A percentile compares a stretch with the other conserved stretches of the same genome.
Evolutionary conservation across 2,888 invertebrate species (phyloP).

Genomic region (Dromius quadrimaculatus): DNA sequence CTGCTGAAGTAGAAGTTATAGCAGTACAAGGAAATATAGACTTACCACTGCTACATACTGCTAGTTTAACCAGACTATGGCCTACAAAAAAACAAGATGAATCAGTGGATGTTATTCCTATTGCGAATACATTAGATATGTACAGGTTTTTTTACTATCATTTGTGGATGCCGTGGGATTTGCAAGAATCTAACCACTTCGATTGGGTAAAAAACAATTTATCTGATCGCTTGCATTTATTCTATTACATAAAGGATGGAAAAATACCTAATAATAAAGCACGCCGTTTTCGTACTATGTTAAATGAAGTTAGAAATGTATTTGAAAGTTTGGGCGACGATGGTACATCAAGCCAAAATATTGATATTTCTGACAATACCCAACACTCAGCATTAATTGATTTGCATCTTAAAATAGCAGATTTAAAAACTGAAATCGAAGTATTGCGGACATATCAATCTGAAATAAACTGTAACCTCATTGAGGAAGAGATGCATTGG

Average conservation of each 20-base stretch:
- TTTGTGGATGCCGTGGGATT: constrained; percentile 80
- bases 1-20: constrained; percentile 72
- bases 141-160: constrained; percentile 76
- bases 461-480: constrained; percentile 57
- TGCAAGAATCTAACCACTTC: constrained; percentile 72
- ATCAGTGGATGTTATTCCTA: constrained; percentile 69
- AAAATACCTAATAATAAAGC: constrained; percentile 68
- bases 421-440: constrained; percentile 72
- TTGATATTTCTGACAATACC: constrained; percentile 57
- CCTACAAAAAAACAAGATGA: constrained; percentile 74
- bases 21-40: constrained; percentile 60
- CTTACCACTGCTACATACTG: constrained; percentile 65
- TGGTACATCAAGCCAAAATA: constrained; percentile 63
- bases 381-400: constrained; percentile 65
- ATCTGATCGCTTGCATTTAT: constrained; percentile 69
- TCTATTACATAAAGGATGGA: constrained; percentile 71
- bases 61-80: constrained; percentile 71
- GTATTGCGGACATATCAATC: constrained; percentile 63
- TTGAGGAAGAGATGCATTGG: constrained; percentile 56
- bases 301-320: constrained; percentile 70
- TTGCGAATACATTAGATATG: constrained; percentile 75
- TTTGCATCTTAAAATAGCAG: constrained; percentile 69
- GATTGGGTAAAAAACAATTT: constrained; percentile 72
- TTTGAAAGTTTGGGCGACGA: constrained; percentile 65
- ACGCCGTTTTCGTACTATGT: constrained; percentile 68